Conservation (phyloP, 2,888 invertebrate species). For the Terebella lapidaria region DNA sequence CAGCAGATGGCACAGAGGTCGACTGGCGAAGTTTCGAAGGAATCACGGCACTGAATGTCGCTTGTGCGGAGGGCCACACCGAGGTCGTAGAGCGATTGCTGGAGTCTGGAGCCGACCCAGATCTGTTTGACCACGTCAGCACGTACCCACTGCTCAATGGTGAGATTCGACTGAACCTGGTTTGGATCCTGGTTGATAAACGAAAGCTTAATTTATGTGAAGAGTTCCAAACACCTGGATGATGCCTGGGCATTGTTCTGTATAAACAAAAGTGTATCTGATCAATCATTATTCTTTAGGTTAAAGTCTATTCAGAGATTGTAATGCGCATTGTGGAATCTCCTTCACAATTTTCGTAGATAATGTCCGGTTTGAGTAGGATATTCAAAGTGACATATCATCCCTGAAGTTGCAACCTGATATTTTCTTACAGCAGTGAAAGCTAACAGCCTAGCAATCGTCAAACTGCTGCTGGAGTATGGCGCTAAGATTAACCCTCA, state of each 20-base stretch:
- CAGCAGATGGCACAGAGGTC: conserved; percentile 58
- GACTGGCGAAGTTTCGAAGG: conserved; percentile 26
- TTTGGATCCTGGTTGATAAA: too few species aligned
- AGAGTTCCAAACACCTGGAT: too few species aligned
- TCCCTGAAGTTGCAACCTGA: too few species aligned
- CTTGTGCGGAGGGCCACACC: conserved; percentile 37
- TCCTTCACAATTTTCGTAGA: too few species aligned
- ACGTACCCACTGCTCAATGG: conserved; percentile 44
- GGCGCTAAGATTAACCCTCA: conserved; percentile 36
- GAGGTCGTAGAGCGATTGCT: conserved; percentile 35
- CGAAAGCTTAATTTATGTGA: too few species aligned
- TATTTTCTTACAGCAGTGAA: conserved; percentile 29
- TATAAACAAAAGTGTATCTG: too few species aligned
- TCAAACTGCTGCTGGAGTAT: conserved; percentile 30
- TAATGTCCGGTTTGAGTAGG: too few species aligned
- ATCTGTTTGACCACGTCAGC: conserved; percentile 24
- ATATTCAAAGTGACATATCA: too few species aligned
- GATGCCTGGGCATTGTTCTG: too few species aligned
- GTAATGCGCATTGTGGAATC: too few species aligned
- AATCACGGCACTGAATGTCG: conserved; percentile 43
- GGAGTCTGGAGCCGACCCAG: conserved; percentile 42
- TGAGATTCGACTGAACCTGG: conserved; percentile 14
- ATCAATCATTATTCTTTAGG: too few species aligned
- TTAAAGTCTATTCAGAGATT: too few species aligned
- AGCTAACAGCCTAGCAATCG: conserved; percentile 29